Percentiles rank a stretch among this genome's conserved stretches.
These are phyloP conservation scores for Isoperla grammatica DNA, from an alignment of 2,888 invertebrate species.

Conservation along the genomic window DNA sequence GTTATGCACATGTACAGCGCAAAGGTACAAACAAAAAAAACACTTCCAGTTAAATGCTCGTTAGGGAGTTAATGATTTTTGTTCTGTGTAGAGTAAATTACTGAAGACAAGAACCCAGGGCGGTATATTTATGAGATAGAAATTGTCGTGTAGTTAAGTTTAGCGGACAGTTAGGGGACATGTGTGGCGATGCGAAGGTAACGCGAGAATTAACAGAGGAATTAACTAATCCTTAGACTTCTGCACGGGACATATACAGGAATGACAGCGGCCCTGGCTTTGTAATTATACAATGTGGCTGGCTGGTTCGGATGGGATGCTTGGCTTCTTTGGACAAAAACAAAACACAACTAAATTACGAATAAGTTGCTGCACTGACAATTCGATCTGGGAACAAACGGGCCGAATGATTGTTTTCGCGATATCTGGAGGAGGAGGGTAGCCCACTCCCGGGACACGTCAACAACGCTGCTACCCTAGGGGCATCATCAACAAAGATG, in stretches of 20 bases:
- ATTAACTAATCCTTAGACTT: conserved; percentile 17
- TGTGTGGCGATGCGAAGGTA: conserved; percentile 27
- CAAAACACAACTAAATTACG: conserved; percentile 14
- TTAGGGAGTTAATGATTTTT: background rate
- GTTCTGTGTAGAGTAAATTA: background rate
- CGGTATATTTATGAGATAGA: too few species aligned
- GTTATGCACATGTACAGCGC: too few species aligned
- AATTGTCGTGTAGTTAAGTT: too few species aligned
- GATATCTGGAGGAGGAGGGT: background rate
- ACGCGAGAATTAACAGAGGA: conserved; percentile 26
- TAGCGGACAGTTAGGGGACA: conserved; percentile 19
- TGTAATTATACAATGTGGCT: conserved; percentile 24
- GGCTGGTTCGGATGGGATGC: conserved; percentile 8
- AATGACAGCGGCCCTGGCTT: background rate
- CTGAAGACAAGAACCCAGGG: too few species aligned
- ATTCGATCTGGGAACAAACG: conserved; percentile 21
- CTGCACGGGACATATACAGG: conserved; percentile 8
- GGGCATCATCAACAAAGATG: too few species aligned
- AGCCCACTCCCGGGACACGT: too few species aligned
- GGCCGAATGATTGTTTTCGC: conserved; percentile 18
- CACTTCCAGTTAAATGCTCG: background rate
- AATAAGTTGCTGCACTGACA: conserved; percentile 13
- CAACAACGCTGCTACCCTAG: too few species aligned
- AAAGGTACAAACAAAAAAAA: too few species aligned
- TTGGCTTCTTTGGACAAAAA: conserved; percentile 6